These are phyloP conservation scores for Pherbina coryleti DNA, from an alignment of 2,888 invertebrate species.

Conservation along the genomic window DNA sequence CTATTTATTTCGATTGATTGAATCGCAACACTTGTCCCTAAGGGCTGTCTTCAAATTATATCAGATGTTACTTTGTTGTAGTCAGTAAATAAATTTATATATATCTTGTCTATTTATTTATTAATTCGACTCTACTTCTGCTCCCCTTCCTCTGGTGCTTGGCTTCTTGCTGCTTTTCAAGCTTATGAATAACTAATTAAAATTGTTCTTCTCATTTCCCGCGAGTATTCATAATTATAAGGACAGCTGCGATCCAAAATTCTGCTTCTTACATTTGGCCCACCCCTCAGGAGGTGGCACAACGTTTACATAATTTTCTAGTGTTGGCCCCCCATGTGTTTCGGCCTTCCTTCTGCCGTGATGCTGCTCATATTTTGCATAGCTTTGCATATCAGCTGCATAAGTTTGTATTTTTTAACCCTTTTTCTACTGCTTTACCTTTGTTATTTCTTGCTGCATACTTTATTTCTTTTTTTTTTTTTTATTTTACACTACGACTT, in stretches of 20 bases:
- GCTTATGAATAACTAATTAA: constrained; percentile 18
- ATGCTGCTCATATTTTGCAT: neutral
- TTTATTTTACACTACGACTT: neutral
- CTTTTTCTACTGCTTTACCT: neutral
- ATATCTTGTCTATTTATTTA: no score
- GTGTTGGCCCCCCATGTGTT: neutral
- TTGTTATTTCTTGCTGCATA: neutral
- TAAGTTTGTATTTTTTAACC: neutral
- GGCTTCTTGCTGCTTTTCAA: neutral
- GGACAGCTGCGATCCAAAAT: neutral
- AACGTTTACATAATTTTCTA: neutral
- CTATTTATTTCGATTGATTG: no score
- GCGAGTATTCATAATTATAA: constrained; percentile 1
- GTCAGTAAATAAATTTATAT: no score
- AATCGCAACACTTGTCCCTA: no score
- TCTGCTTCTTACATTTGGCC: neutral
- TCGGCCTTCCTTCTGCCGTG: neutral
- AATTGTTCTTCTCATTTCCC: constrained; percentile 10
- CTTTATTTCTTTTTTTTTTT: neutral
- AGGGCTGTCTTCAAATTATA: no score
- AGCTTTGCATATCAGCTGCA: constrained; percentile 11
- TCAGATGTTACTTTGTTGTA: no score
- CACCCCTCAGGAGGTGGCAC: neutral
- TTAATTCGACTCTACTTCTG: no score
- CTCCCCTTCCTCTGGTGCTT: neutral